phyloP scores from a whole-genome alignment of 2,888 invertebrate genomes.

The Anagyrus pseudococci region DNA sequence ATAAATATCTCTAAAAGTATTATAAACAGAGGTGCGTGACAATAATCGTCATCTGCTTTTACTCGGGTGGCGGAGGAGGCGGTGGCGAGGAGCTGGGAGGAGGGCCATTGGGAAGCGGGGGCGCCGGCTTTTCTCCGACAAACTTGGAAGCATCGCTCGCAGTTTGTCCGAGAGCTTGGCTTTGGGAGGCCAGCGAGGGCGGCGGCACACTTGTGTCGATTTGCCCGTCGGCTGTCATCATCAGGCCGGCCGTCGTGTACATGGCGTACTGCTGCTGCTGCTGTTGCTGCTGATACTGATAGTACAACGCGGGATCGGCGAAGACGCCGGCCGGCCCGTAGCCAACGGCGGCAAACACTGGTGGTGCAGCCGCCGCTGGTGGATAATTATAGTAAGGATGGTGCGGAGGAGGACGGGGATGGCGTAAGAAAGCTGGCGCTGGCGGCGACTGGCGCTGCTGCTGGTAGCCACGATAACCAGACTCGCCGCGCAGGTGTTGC shows the following conservation, averaged over 20 bases:
- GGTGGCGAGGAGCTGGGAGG: slow-evolving; percentile 71
- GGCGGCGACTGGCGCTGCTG: slow-evolving; percentile 28
- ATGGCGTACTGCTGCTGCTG: slow-evolving; percentile 47
- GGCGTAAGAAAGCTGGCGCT: slow-evolving; percentile 42
- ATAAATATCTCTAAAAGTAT: slow-evolving; percentile 11
- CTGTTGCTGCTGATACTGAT: slow-evolving; percentile 50
- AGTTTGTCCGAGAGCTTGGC: slow-evolving; percentile 25
- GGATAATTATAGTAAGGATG: slow-evolving; percentile 33
- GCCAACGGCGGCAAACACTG: slow-evolving; percentile 38
- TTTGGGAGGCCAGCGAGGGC: slow-evolving; percentile 45
- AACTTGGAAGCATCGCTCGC: slow-evolving; percentile 19
- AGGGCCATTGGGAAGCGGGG: slow-evolving; percentile 67
- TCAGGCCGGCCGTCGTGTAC: slow-evolving; percentile 51
- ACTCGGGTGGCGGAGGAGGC: slow-evolving; percentile 56
- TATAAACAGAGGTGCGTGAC: slow-evolving; percentile 2
- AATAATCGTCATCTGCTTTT: slow-evolving; percentile 19
- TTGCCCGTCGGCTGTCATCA: slow-evolving; percentile 52
- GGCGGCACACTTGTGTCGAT: slow-evolving; percentile 58
- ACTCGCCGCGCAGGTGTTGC: slow-evolving; percentile 43
- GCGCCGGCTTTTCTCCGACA: slow-evolving; percentile 50
- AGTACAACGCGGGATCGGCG: slow-evolving; percentile 49
- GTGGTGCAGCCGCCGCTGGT: slow-evolving; percentile 18
- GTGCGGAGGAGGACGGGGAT: slow-evolving; percentile 46
- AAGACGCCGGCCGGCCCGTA: slow-evolving; percentile 42
- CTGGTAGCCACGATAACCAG: slow-evolving; percentile 40